Evolutionary conservation across 2,888 invertebrate genomes (phyloP), one percentile per base, ranked within the genome.

Genomic region (Cremastobaeus sp.): DNA sequence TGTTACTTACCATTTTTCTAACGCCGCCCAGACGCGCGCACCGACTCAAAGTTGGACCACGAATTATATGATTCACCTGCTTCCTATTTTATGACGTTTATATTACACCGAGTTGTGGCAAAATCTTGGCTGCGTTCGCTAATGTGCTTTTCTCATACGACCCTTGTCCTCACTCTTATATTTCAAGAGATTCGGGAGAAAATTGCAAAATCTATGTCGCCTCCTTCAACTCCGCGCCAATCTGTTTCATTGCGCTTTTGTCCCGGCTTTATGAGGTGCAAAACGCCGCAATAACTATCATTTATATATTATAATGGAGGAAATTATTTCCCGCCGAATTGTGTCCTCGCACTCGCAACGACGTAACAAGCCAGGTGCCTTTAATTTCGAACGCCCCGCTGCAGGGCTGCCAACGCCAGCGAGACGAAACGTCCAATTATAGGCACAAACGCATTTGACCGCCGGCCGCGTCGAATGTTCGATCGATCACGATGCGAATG

Each of bases 61-160:
- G 81, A 86, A 86, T 86, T 86, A 87, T 86, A 85, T 83, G 87
- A 86, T 86, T 86, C 87, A 87, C 87, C 86, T 87, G 87, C 82
- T 86, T 84, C 87, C 86, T 86, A 86, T 85, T 87, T 87, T 87
- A 87, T 84, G 86, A 87, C 85, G 84, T 86, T 87, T 87, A 86
- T 87, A 87, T 87, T 86, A 85, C 85, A 82, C 80, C 77, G 77
- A 76, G 77, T 77, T 81, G 82, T 76, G 80, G 79, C 77, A 79
- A 80, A 78, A 80, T 84, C 83, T 83, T 83, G 82, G 81, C 80
- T 81, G 73, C 77, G 76, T 75, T 70, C 75, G 45, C 74, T 64
- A 74, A 73, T 70, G 55, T 55, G 74, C 62, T 48, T 59, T 57
- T 39, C 74, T 68, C 72, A 55, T 62, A 59, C 66, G 64, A 70